Evolutionary conservation across 2,888 invertebrate species (phyloP), one percentile per base, ranked within the genome.

Genomic region (Idaea straminata): DNA sequence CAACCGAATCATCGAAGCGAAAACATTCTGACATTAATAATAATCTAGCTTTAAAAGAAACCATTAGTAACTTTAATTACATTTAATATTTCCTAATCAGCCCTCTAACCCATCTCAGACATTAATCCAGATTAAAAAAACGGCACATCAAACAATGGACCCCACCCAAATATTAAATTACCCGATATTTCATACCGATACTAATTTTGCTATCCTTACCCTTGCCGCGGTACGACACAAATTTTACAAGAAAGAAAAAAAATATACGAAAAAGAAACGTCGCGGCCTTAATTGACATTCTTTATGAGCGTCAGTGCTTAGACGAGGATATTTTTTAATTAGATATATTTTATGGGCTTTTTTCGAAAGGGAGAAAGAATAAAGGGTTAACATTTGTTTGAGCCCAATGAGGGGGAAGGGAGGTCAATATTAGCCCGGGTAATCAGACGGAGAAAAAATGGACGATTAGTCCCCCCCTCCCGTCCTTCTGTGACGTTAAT

Each of bases 291-390:
- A 93, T 93, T 93, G 93, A 92, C 93, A 93, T 93, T 93, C 93
- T 93, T 93, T 93, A 93, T 92, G 92, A 88, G 84, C 91, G 92
- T 91, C 92, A 91, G 92, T 86, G 91, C 91, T 89, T 87, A 89
- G 86, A 88, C 86, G 87, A 86, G 93, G 90, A 93, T 93, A 93
- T 93, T 93, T 93, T 93, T 93, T 93, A 93, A 93, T 93, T 93
- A 93, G 93, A 93, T 93, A 93, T 93, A 93, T 93, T 93, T 93
- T 93, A 93, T 93, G 92, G 86, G 86, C 80, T 89, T 92, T 92
- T 92, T 92, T 91, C 87, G 83, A 89, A 92, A 86, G 91, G 90
- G 90, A 88, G 81, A 81, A 83, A 84, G 86, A 87, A 87, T 88
- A 89, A 91, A 91, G 91, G 92, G 92, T 92, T 92, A 91, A 88